Conservation (phyloP, 2,888 invertebrate genomes). For the Nezara viridula region DNA sequence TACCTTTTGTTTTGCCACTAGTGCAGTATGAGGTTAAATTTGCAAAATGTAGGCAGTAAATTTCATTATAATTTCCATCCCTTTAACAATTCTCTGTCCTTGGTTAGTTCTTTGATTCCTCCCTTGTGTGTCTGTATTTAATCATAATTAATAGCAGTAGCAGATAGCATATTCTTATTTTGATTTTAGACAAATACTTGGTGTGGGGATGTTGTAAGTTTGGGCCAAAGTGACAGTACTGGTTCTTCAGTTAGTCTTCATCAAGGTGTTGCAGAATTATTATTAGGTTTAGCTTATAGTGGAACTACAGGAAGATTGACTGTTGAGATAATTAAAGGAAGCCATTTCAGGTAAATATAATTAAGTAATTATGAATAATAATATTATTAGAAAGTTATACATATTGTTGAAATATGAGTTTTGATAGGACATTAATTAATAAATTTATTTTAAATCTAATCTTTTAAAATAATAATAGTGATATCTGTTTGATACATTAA, state of each 20-base stretch:
- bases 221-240: conserved; percentile 93
- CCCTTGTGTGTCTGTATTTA: background rate
- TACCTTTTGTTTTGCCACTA: background rate
- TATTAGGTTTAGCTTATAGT: conserved; percentile 91
- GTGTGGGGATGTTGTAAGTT: conserved; percentile 76
- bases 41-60: background rate
- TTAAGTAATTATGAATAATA: background rate
- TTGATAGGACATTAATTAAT: background rate
- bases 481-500: background rate
- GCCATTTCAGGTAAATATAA: conserved; percentile 74
- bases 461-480: background rate
- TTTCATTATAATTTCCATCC: background rate
- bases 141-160: background rate
- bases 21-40: background rate
- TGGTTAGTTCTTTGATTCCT: background rate
- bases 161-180: background rate
- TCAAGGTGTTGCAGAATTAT: conserved; percentile 90
- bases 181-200: conserved; percentile 70
- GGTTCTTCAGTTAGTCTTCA: conserved; percentile 91
- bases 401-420: too few species aligned
- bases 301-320: conserved; percentile 94
- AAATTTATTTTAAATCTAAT: background rate
- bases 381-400: background rate
- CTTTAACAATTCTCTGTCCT: background rate
- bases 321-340: conserved; percentile 88